phyloP scores from a whole-genome alignment of 2,888 invertebrate genomes.

The Tromatobia lineatoria region DNA sequence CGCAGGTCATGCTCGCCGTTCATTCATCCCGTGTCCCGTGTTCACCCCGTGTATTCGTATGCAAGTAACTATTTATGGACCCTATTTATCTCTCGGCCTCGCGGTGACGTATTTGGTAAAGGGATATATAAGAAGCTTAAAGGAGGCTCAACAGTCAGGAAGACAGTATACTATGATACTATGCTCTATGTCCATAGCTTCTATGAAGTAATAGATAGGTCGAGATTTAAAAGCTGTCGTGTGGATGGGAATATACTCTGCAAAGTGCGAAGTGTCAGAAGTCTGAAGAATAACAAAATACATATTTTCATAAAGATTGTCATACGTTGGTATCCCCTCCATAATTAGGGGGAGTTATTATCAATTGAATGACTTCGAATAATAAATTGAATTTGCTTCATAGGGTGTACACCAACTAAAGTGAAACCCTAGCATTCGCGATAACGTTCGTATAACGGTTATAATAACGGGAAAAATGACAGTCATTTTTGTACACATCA shows the following conservation, averaged over 20 bases:
- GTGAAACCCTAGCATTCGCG: too few relatives aligned
- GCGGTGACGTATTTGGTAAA: slow-evolving; percentile 20
- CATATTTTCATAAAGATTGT: background rate
- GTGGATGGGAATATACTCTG: background rate
- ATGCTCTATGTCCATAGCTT: slow-evolving; percentile 10
- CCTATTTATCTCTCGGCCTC: slow-evolving; percentile 51
- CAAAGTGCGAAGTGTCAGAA: background rate
- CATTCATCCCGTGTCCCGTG: slow-evolving; percentile 35
- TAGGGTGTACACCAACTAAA: too few relatives aligned
- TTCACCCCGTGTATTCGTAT: slow-evolving; percentile 48
- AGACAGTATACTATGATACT: background rate
- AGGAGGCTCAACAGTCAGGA: slow-evolving; percentile 8
- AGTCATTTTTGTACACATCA: too few relatives aligned
- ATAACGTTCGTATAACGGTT: too few relatives aligned
- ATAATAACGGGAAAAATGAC: too few relatives aligned
- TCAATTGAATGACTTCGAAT: too few relatives aligned
- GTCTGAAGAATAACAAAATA: background rate
- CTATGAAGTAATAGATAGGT: slow-evolving; percentile 3
- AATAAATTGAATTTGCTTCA: too few relatives aligned
- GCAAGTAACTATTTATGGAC: slow-evolving; percentile 51
- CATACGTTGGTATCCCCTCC: too few relatives aligned
- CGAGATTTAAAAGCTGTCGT: background rate
- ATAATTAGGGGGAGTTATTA: too few relatives aligned
- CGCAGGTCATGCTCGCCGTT: slow-evolving; percentile 18
- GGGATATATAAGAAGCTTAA: slow-evolving; percentile 37